phyloP scores from a whole-genome alignment of 2,113 vertebrate species.

The Acrocephalus kingi region DNA sequence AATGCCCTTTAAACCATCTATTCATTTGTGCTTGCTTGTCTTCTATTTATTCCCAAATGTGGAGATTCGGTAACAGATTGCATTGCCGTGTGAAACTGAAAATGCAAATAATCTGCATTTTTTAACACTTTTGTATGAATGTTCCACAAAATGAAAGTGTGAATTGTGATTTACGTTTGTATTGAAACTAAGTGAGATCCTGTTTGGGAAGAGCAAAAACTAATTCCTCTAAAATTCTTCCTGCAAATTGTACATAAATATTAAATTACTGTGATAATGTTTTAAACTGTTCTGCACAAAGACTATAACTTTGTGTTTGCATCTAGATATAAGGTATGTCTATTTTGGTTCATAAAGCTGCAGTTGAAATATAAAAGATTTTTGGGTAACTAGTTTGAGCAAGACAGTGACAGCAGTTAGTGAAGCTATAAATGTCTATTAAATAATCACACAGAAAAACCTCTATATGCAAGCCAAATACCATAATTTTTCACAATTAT shows the following conservation, averaged over 20 bases:
- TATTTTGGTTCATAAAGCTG: not conserved
- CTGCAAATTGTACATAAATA: not conserved
- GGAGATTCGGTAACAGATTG: not conserved
- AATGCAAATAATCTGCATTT: constrained; percentile 22
- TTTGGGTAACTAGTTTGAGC: not conserved
- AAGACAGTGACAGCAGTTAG: not conserved
- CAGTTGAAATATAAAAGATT: not conserved
- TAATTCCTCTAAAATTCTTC: not conserved
- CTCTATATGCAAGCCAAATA: not conserved
- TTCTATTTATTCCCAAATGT: not conserved
- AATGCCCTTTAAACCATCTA: not conserved
- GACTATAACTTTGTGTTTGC: not conserved
- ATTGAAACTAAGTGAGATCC: not conserved
- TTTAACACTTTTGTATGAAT: not conserved
- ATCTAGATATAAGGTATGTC: not conserved
- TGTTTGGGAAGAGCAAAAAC: not conserved
- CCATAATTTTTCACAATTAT: not conserved
- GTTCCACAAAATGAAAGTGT: not conserved
- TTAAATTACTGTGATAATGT: not conserved
- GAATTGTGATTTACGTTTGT: not conserved
- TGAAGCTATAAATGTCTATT: not conserved
- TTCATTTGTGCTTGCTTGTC: not conserved
- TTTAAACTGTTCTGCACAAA: not conserved
- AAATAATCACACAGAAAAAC: not conserved
- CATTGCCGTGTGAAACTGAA: not conserved